Base-by-base conservation (phyloP, 2,888 invertebrate genomes). In the Dolichomitus sp. region DNA sequence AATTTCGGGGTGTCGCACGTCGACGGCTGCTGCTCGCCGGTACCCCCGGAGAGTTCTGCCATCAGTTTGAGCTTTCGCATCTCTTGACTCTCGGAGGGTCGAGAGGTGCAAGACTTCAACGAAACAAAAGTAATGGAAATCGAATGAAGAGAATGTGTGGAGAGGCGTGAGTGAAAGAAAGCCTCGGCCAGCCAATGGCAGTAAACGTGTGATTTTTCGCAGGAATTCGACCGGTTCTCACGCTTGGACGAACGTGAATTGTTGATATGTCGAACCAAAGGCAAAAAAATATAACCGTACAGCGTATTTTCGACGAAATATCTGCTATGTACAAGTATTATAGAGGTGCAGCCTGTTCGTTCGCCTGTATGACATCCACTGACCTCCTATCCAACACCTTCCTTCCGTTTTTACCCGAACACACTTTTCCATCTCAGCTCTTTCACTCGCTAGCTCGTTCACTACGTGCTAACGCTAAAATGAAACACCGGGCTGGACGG, bases 81-180 rank as follows among this genome's bases (percentile, higher is more conserved):
- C n/a, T 40, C 12, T 72, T 17, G 23, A 30, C 17, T 37, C 59
- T 48, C 45, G n/a, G 9, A 23, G 14, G 42, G 1, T 4, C 12
- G 4, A 63, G 19, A 63, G 19, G 6, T 23, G 7, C 48, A 5
- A 48, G 52, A 61, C 50, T 12, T 42, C 33, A 37, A 50, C 19
- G 69, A 69, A 63, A 80, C 37, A 63, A 74, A 80, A 69, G 74
- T 80, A 63, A 68, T 27, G 68, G 72, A 73, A 59, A 61, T 27
- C 30, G 52, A 57, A 50, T 50, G 54, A 27, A 54, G 30, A 37
- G 12, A 27, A 42, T 2, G 19, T 4, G 3, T 27, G 2, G 42
- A 23, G 50, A 66, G 54, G 23, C 30, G 23, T 54, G 54, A 59
- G 57, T 19, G 69, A 59, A 30, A 59, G 19, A 50, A 33, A 70